Evolutionary conservation across 2,888 invertebrate species (phyloP), one percentile per base, ranked within the genome.

Genomic region (Zygaena filipendulae): DNA sequence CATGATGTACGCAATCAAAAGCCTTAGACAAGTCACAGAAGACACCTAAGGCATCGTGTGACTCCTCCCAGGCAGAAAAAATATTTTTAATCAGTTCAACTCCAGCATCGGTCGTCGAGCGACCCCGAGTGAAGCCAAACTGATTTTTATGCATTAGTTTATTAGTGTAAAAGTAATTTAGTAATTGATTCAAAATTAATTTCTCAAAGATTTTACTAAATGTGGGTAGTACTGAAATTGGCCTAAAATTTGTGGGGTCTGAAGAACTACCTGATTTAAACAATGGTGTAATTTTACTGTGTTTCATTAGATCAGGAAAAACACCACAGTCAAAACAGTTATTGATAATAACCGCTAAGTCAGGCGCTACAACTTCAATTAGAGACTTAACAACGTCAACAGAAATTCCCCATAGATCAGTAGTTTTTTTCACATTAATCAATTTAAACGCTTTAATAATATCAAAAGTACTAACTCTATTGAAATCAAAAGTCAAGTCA

Each of bases 121-220:
- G 14, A 22, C 18, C 14, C 13, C 18, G 10, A 7, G 21, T 31
- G 19, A 31, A 23, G 7, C 28, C 28, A 13, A 28, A 28, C 23
- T 32, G 24, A 20, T 23, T n/a, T n/a, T n/a, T n/a, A 24, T 19
- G 11, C 10, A 32, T 9, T 9, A 32, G 13, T 7, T 23, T 20
- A 21, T 32, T 19, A 12, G 7, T 11, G 11, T 22, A 21, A 13
- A 32, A 32, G 20, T 32, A 16, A 8, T 20, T 7, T 8, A 32
- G 3, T 13, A 27, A 10, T 18, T 32, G 23, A 19, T 19, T 13
- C 8, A 32, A 11, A 2, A 31, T 19, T 11, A 31, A 2, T 23
- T 26, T 26, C 23, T 31, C 27, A 22, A 27, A 27, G 11, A 27
- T 27, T 20, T 27, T 27, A 20, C 21, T 27, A 11, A 27, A n/a